These are phyloP conservation scores for Harpagoxenus sublaevis DNA, from an alignment of 2,888 invertebrate genomes.

Conservation along the genomic window DNA sequence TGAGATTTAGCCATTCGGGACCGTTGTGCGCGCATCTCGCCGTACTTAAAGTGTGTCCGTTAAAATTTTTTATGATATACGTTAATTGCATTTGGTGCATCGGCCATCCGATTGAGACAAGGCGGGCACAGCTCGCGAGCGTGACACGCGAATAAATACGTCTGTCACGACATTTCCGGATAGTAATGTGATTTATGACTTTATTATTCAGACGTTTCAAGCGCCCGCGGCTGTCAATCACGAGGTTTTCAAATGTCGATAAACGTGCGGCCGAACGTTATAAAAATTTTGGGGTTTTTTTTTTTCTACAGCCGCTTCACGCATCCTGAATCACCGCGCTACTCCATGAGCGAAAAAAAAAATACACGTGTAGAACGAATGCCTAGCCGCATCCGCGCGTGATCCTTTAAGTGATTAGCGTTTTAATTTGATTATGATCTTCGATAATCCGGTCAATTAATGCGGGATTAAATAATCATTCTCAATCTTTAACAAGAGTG, in stretches of 20 bases:
- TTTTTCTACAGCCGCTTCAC: slow-evolving; percentile 38
- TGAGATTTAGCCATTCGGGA: slow-evolving; percentile 7
- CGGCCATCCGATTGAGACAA: slow-evolving; percentile 59
- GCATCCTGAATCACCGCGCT: slow-evolving; percentile 32
- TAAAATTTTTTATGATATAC: slow-evolving; percentile 48
- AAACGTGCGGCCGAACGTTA: slow-evolving; percentile 43
- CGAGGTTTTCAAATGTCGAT: slow-evolving; percentile 60
- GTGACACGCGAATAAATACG: slow-evolving; percentile 61
- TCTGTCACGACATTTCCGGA: slow-evolving; percentile 63
- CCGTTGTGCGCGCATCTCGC: slow-evolving; percentile 8
- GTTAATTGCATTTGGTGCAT: slow-evolving; percentile 62
- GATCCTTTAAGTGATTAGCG: slow-evolving; percentile 59
- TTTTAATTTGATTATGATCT: slow-evolving; percentile 73
- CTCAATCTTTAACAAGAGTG: slow-evolving; percentile 62
- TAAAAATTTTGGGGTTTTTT: slow-evolving; percentile 45
- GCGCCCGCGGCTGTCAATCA: slow-evolving; percentile 62
- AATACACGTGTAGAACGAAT: slow-evolving; percentile 36
- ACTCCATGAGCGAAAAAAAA: slow-evolving; percentile 21
- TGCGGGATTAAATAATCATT: slow-evolving; percentile 66
- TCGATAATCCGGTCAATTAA: slow-evolving; percentile 66
- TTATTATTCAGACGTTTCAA: slow-evolving; percentile 71
- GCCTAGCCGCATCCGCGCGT: slow-evolving; percentile 7
- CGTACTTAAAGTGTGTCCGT: slow-evolving; percentile 50
- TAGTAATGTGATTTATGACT: slow-evolving; percentile 73
- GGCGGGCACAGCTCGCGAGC: slow-evolving; percentile 34